Conservation (phyloP, 2,888 invertebrate genomes). For the Callosobruchus maculatus region DNA sequence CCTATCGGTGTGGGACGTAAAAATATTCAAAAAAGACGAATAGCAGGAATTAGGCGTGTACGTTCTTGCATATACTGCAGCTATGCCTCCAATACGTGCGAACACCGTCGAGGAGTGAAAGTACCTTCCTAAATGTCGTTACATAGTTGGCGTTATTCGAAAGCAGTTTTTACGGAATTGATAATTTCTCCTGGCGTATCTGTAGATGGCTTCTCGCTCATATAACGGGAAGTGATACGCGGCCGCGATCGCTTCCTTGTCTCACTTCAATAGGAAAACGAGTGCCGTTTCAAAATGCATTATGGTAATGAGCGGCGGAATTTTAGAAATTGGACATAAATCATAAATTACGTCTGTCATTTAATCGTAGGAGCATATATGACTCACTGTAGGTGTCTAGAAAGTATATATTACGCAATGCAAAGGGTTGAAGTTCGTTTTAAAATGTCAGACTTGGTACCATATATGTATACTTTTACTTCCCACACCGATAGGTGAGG, state of each 20-base stretch:
- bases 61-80: too few relatives aligned
- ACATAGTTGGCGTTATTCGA: neutral
- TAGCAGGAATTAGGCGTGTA: too few relatives aligned
- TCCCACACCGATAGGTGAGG: too few relatives aligned
- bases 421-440: too few relatives aligned
- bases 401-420: neutral
- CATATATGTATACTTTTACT: too few relatives aligned
- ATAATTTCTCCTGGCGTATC: neutral
- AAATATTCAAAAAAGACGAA: too few relatives aligned
- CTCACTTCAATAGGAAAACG: neutral
- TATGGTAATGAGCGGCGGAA: neutral
- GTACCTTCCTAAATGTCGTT: neutral
- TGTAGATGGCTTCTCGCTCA: neutral
- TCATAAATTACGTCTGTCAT: too few relatives aligned
- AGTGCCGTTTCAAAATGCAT: neutral
- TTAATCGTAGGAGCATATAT: too few relatives aligned
- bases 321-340: neutral
- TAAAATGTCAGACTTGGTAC: too few relatives aligned
- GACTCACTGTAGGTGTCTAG: neutral
- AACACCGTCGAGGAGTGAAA: neutral
- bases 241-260: neutral
- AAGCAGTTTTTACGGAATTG: neutral
- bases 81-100: neutral
- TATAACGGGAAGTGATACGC: neutral
- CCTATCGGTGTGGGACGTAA: too few relatives aligned